Evolutionary conservation across 2,888 invertebrate species (phyloP), one percentile per base, ranked within the genome.

Genomic region (Molanna angustata): DNA sequence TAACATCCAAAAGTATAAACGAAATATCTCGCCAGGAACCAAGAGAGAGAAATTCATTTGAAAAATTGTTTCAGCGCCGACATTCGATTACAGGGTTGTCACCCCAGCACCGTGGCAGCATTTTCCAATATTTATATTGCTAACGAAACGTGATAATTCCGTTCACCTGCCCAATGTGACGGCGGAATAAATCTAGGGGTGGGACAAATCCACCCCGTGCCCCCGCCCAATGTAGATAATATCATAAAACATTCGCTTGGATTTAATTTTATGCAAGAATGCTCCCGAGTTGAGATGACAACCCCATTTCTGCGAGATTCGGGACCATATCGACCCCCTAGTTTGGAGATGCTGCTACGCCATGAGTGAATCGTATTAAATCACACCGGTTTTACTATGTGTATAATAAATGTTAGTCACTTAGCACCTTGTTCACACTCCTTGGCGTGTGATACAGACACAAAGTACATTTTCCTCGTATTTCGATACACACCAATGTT

Each of bases 251-350:
- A 58, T 58, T 54, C 49, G 53, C 40, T 69, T 40, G 67, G 67
- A 73, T 70, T 74, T 75, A 76, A 76, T 75, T 76, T 76, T 74
- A 74, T 73, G 75, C 74, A 73, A 71, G 73, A 68, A 64, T 69
- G 74, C 73, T 61, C 69, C 42, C 57, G 55, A 49, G 41, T 46
- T 37, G 39, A 51, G 46, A 57, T 57, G 57, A 57, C 57, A 57
- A 46, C 49, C 54, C 57, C 43, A 54, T 54, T 54, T 54, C 54
- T 32, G 50, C 32, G 31, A 27, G 43, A 35, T 20, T 16, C 37
- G 37, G 18, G 18, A 7, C 27, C 9, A 9, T 37, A 37, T 37
- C 17, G 7, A 17, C 16, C 37, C 37, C n/a, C n/a, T n/a, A n/a
- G n/a, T n/a, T n/a, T n/a, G n/a, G n/a, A n/a, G n/a, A n/a, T n/a